Evolutionary conservation across 2,797 vertebrate species (phyloP), one percentile per base, ranked within the genome.

Genomic region (Choloepus didactylus): DNA sequence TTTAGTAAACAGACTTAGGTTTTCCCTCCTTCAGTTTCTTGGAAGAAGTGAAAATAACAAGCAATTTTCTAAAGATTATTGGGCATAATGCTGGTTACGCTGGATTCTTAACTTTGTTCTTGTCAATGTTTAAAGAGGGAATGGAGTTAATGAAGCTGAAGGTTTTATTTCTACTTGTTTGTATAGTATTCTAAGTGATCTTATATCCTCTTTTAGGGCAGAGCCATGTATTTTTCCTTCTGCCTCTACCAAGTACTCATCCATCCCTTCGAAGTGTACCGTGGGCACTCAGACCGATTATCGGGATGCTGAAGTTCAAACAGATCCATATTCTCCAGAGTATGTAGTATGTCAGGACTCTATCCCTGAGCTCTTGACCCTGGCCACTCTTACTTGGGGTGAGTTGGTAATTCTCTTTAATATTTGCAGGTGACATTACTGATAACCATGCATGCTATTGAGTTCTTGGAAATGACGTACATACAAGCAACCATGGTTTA

Each of bases 211-310:
- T 97, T 96, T 94, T 96, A 99, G 99, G 94, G 81, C 89, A 66
- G 97, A 98, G n/a, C 60, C 84, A 0, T 84, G 2, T 89, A 54
- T 51, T 27, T 67, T 75, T 69, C 69, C 77, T 83, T 4, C 77
- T 67, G 29, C 59, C 86, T 14, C 27, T 64, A 73, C 93, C 84
- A 97, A 85, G 44, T 69, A 54, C 2, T 4, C 49, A 62, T 9
- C 83, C 11, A 44, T 66, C 60, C 96, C 94, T 56, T 69, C 91
- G 21, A 98, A 98, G 95, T 96, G 67, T 89, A 99, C 98, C 0
- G 98, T 99, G 93, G 99, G 97, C 6, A 98, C 99, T n/a, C 99
- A 99, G 98, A 99, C 99, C 0, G 99, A 99, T 97, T 99, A 99
- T 97, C 99, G 99, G 80, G 99, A 99, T 95, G 99, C 99, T 29